Percentiles rank a stretch among this genome's conserved stretches.
These are phyloP conservation scores for Megaceryle maxima DNA, from an alignment of 2,113 vertebrate genomes.

Conservation along the genomic window DNA sequence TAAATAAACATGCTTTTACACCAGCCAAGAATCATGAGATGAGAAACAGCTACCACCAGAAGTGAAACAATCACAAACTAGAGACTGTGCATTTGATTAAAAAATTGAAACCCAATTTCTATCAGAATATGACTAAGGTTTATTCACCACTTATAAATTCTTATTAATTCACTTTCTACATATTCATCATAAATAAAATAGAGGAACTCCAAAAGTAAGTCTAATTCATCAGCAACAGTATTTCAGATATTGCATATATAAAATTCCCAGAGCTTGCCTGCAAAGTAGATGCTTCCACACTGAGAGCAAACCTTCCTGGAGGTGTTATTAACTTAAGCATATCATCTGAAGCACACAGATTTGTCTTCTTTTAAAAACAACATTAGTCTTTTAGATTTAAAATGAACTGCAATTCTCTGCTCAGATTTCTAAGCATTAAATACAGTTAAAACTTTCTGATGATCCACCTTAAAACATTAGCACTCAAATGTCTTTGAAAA, in stretches of 20 bases:
- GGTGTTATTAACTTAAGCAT: not conserved
- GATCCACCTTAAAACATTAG: not conserved
- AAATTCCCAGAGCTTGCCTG: not conserved
- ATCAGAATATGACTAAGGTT: not conserved
- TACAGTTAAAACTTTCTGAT: not conserved
- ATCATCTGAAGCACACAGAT: not conserved
- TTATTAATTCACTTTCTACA: not conserved
- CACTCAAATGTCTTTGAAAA: not conserved
- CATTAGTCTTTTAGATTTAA: not conserved
- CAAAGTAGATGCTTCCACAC: not conserved
- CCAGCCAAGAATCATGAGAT: not conserved
- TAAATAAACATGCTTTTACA: not conserved
- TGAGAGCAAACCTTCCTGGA: not conserved
- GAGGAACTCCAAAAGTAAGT: not conserved
- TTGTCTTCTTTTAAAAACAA: not conserved
- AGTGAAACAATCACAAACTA: not conserved
- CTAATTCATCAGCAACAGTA: not conserved
- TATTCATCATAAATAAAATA: not conserved
- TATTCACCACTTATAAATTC: not conserved
- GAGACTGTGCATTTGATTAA: rapidly evolving
- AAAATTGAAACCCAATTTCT: not conserved
- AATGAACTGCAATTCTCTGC: not conserved
- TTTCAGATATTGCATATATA: not conserved
- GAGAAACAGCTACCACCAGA: not conserved
- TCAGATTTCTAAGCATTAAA: not conserved